Percentiles rank a stretch among this genome's conserved stretches.
Conservation (phyloP, 2,797 vertebrate genomes). For the Halcyon leucocephala region DNA sequence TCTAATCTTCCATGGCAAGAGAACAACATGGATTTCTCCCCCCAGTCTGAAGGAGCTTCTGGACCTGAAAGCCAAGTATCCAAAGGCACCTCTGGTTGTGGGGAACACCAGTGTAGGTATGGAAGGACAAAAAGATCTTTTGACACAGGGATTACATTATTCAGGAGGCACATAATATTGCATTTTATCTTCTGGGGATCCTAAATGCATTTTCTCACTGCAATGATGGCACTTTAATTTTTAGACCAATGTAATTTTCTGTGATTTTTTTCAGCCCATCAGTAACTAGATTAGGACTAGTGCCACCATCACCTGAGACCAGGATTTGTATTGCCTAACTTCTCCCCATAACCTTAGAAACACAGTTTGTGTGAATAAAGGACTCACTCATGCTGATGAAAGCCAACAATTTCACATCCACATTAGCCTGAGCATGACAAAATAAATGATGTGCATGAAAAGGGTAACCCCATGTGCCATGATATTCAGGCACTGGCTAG, state of each 20-base stretch:
- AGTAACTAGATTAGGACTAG: neutral
- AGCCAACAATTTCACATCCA: too few species aligned
- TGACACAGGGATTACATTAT: neutral
- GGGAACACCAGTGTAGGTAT: neutral
- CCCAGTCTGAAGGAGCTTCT: neutral
- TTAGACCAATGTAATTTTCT: neutral
- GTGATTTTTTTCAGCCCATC: neutral
- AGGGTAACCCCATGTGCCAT: too few species aligned
- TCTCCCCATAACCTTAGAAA: neutral
- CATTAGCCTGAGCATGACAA: too few species aligned
- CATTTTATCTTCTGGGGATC: neutral
- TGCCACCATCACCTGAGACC: neutral
- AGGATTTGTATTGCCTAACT: neutral
- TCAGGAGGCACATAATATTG: neutral
- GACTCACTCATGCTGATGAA: too few species aligned
- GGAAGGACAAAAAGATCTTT: too few species aligned
- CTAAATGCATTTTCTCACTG: neutral
- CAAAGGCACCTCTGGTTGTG: neutral
- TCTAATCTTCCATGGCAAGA: neutral
- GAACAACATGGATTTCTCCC: neutral
- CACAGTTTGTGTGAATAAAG: too few species aligned
- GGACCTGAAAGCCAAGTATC: neutral
- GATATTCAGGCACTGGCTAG: too few species aligned
- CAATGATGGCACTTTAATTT: neutral
- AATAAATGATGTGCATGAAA: too few species aligned